Evolutionary conservation across 2,888 invertebrate species (phyloP).

Genomic region (Syrista parreyssii): DNA sequence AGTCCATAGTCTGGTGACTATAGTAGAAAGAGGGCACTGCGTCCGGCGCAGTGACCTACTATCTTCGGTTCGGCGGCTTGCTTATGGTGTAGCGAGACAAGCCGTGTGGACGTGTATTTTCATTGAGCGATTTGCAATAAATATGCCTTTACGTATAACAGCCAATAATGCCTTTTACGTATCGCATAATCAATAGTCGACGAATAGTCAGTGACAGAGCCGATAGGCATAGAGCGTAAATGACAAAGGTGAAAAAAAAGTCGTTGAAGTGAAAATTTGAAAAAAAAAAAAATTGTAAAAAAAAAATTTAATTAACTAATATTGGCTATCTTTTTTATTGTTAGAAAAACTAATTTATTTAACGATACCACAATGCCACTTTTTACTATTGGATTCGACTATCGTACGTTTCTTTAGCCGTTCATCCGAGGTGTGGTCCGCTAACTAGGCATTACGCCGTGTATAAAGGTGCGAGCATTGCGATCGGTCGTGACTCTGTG

Average conservation of each 20-base stretch:
- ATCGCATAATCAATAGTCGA: neutral
- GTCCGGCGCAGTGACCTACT: slow-evolving; percentile 66
- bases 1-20: slow-evolving; percentile 40
- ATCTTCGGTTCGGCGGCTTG: slow-evolving; percentile 61
- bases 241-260: neutral
- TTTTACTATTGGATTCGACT: neutral
- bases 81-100: slow-evolving; percentile 17
- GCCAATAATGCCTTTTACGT: no score
- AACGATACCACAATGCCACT: neutral
- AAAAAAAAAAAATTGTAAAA: neutral
- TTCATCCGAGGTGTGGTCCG: neutral
- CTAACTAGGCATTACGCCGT: neutral
- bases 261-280: neutral
- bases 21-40: slow-evolving; percentile 59
- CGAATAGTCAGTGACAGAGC: neutral
- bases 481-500: neutral
- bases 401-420: neutral
- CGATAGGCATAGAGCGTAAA: neutral
- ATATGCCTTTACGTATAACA: no score
- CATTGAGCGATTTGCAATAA: neutral
- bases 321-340: neutral
- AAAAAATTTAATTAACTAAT: neutral
- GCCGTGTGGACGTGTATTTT: neutral
- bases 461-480: neutral
- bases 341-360: neutral